phyloP scores from a whole-genome alignment of 1,140 invertebrate species.

The Melanaphis sacchari region DNA sequence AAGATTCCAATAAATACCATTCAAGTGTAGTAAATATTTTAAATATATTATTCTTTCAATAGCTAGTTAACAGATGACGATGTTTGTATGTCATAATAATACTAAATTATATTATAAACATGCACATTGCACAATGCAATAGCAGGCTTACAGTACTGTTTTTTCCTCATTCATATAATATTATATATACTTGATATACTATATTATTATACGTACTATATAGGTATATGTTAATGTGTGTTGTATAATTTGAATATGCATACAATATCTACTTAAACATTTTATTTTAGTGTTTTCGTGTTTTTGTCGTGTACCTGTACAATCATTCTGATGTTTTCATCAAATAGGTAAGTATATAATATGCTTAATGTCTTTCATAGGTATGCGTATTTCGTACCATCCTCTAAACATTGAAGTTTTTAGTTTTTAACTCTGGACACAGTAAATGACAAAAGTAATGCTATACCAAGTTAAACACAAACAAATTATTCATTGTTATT shows the following conservation, averaged over 20 bases:
- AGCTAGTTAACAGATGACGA: not conserved
- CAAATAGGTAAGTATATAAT: not conserved
- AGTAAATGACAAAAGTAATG: not conserved
- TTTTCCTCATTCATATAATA: not conserved
- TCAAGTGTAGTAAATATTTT: not conserved
- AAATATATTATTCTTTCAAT: not conserved
- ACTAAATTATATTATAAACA: not conserved
- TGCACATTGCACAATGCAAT: not conserved
- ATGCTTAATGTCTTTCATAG: not conserved
- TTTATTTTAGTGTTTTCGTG: not conserved
- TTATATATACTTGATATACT: not conserved
- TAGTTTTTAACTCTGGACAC: not conserved
- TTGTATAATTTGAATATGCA: not conserved
- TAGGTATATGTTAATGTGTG: not conserved
- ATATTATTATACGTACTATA: not conserved
- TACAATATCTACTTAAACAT: not conserved
- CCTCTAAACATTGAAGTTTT: not conserved
- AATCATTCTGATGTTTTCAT: not conserved
- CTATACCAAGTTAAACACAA: too few species aligned
- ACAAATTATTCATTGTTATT: not conserved
- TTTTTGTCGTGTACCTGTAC: not conserved
- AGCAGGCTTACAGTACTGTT: not conserved
- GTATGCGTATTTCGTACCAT: not conserved
- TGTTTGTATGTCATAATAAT: not conserved
- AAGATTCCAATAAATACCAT: not conserved